Base-by-base conservation (phyloP, 1,140 invertebrate genomes). In the Octopus sinensis region DNA sequence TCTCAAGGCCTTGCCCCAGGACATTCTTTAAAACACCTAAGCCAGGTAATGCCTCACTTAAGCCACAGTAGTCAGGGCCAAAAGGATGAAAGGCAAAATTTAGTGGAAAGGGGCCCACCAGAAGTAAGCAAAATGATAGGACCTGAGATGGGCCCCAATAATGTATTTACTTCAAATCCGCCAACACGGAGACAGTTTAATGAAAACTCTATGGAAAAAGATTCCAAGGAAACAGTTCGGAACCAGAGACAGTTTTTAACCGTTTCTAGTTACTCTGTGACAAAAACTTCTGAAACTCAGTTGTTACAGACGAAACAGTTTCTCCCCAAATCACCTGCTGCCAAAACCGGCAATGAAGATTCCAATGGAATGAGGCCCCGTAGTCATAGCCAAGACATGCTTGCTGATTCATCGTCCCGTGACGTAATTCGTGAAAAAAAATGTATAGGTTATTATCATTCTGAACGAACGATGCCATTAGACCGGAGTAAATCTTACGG, bases 81-180 rank as follows among this genome's bases (percentile, higher is more conserved):
- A 81, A 85, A 53, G 81, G 81, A 54, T 54, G 23, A 68, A 80
- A 30, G 84, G 76, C 80, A 78, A 82, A 85, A 86, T 86, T 88
- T 87, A 83, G 80, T 82, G 75, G 85, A 86, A 86, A 84, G 87
- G 85, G 85, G 85, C 85, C 85, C 85, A 84, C 83, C 80, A 84
- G 83, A 76, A 76, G 54, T 79, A 83, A 84, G 83, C 76, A 82
- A 68, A 17, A 13, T 43, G 54, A 77, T 83, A 79, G 79, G 84
- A 80, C 82, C 84, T 80, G 84, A 77, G 77, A 85, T 83, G 85
- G 84, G 81, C 85, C 82, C 86, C 84, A 53, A 51, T 10, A 81
- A 54, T 30, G 12, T 62, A 53, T 30, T 76, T 56, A 4, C 51
- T 0, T 30, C 76, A 23, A 43, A 53, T 54, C 54, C 81, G 51